Evolutionary conservation across 2,797 vertebrate species (phyloP).

Genomic region (Thripadectes ignobilis): DNA sequence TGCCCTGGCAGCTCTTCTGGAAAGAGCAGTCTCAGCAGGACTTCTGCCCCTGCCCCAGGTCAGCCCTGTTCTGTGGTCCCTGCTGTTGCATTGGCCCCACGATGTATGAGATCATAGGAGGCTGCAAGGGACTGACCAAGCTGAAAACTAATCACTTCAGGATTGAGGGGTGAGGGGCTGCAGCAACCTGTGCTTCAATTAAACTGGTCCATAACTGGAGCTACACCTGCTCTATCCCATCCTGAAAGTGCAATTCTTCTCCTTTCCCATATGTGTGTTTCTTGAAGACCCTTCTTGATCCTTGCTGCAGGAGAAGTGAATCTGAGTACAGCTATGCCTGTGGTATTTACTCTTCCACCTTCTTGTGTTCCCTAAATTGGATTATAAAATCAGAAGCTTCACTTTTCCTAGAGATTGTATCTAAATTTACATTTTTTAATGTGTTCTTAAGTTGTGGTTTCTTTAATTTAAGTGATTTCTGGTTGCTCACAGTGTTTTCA

Average conservation of each 20-base stretch:
- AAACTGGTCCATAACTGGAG: background rate
- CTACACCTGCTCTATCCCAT: background rate
- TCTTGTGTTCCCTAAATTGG: background rate
- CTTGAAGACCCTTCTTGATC: background rate
- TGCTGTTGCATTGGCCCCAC: background rate
- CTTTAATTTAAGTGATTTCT: background rate
- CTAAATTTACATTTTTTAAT: background rate
- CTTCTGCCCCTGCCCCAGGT: background rate
- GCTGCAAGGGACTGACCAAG: background rate
- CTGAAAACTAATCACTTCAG: accelerated
- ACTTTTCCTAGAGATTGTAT: background rate
- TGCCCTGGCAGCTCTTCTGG: background rate
- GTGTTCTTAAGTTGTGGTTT: background rate
- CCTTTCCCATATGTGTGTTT: accelerated
- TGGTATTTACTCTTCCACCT: background rate
- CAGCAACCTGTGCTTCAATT: background rate
- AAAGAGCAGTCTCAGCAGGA: background rate
- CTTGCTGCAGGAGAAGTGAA: background rate
- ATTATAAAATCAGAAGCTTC: background rate
- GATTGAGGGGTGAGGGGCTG: accelerated
- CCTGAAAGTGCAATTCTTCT: background rate
- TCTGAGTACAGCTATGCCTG: background rate
- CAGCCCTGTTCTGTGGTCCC: background rate
- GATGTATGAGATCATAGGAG: accelerated
- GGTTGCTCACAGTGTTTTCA: background rate